These are phyloP conservation scores for Stichodactyla helianthus DNA, from an alignment of 64 coral and sea anemone genomes.

Conservation along the genomic window DNA sequence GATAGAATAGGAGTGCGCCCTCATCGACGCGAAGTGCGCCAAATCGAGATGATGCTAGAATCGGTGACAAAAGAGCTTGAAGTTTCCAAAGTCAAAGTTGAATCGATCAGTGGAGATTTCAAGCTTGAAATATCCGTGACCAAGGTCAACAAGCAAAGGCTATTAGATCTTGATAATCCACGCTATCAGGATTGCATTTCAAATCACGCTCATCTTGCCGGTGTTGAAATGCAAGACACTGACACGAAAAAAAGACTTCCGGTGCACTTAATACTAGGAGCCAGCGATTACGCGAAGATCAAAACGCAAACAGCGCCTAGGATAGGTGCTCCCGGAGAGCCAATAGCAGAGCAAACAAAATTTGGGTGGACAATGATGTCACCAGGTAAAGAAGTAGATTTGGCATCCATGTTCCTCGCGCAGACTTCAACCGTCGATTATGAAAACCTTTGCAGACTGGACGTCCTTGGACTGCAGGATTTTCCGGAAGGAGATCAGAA, in stretches of 20 bases:
- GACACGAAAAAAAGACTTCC: not conserved
- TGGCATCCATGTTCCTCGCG: slow-evolving; percentile 7
- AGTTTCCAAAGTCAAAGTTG: slow-evolving; percentile 2
- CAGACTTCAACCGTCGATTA: slow-evolving; percentile 39
- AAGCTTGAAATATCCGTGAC: not conserved
- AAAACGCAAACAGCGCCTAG: slow-evolving; percentile 31
- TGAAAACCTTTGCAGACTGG: slow-evolving; percentile 40
- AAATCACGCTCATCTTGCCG: slow-evolving; percentile 37
- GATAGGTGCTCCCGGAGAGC: slow-evolving; percentile 14
- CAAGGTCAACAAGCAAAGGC: slow-evolving; percentile 19
- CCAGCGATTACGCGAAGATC: slow-evolving; percentile 45
- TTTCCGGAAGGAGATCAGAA: slow-evolving; percentile 10
- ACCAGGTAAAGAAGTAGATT: slow-evolving; percentile 27
- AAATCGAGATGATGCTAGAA: slow-evolving; percentile 38
- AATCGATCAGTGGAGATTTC: slow-evolving; percentile 12
- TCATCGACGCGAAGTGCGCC: not conserved
- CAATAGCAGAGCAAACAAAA: not conserved
- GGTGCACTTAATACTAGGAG: not conserved
- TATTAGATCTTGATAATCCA: slow-evolving; percentile 30
- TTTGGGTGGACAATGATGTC: slow-evolving; percentile 32
- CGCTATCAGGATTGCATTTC: not conserved
- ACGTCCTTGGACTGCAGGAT: slow-evolving; percentile 32
- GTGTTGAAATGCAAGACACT: slow-evolving; percentile 34
- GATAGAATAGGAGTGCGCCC: slow-evolving; percentile 11
- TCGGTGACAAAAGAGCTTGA: not conserved